Evolutionary conservation across 2,888 invertebrate genomes (phyloP).

Genomic region (Sphaeridia pumilis): DNA sequence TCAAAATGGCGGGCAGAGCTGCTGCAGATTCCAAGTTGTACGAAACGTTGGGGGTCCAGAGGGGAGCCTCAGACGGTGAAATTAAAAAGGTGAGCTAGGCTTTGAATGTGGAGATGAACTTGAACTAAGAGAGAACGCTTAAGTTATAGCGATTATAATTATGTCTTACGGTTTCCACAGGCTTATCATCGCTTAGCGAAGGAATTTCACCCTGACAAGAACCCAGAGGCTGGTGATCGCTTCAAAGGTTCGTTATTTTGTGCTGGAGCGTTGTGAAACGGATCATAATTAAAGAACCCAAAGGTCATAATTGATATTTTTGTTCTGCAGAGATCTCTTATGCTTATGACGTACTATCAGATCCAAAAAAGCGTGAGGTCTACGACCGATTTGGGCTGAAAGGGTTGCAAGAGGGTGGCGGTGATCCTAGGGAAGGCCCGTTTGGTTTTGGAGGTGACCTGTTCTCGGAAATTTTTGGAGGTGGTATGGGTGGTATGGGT

Average conservation of each 20-base stretch:
- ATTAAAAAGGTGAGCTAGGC: conserved; percentile 84
- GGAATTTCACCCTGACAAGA: conserved; percentile 86
- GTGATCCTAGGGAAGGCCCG: conserved; percentile 44
- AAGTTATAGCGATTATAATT: no score
- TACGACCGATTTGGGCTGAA: conserved; percentile 81
- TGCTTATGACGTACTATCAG: conserved; percentile 85
- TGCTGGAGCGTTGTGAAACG: no score
- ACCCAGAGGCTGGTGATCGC: conserved; percentile 67
- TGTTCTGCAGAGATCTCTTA: conserved; percentile 64
- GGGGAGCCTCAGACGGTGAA: conserved; percentile 68
- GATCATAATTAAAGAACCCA: no score
- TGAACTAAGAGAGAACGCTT: no score
- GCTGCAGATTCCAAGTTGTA: conserved; percentile 53
- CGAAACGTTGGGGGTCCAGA: conserved; percentile 68
- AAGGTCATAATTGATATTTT: no score
- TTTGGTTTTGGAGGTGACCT: conserved; percentile 44
- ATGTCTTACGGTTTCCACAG: no score
- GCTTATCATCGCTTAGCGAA: conserved; percentile 83
- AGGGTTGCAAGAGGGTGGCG: conserved; percentile 70
- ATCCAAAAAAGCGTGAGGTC: conserved; percentile 68
- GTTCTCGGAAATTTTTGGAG: conserved; percentile 57
- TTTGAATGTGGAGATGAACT: no score
- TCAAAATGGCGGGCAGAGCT: conserved; percentile 14
- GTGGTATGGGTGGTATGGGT: no score
- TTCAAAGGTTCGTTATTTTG: conserved; percentile 29